phyloP scores from a whole-genome alignment of 1,140 invertebrate species.

The Telenomus remus region DNA sequence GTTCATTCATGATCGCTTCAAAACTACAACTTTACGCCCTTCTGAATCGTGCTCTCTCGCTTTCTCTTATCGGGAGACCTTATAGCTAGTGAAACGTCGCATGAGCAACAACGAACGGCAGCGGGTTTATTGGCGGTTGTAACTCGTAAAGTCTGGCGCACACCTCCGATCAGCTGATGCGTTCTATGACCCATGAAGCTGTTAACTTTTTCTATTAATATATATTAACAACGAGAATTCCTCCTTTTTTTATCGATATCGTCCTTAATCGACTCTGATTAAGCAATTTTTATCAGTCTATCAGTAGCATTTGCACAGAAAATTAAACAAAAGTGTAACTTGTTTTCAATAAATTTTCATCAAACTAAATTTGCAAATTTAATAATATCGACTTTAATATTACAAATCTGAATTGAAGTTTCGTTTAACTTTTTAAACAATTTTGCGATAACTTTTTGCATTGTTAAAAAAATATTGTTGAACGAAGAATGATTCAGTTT shows the following conservation, averaged over 20 bases:
- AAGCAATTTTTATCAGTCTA: too few species aligned
- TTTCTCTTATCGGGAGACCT: slow-evolving; percentile 60
- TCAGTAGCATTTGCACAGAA: too few species aligned
- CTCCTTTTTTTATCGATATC: neutral
- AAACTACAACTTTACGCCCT: slow-evolving; percentile 51
- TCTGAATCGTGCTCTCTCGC: slow-evolving; percentile 40
- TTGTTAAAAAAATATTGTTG: neutral
- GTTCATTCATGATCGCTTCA: slow-evolving; percentile 65
- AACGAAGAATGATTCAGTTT: too few species aligned
- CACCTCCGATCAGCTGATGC: slow-evolving; percentile 76
- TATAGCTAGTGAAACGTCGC: slow-evolving; percentile 70
- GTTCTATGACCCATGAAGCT: slow-evolving; percentile 71
- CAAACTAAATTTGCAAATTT: slow-evolving; percentile 19
- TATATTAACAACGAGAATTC: neutral
- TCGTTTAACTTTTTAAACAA: too few species aligned
- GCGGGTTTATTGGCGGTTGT: slow-evolving; percentile 75
- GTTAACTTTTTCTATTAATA: slow-evolving; percentile 63
- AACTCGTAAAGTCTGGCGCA: slow-evolving; percentile 75
- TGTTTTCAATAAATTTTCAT: too few species aligned
- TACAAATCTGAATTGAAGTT: too few species aligned
- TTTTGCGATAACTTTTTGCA: slow-evolving; percentile 1
- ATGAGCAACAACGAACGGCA: slow-evolving; percentile 71
- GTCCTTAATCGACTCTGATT: slow-evolving; percentile 1
- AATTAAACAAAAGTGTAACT: too few species aligned
- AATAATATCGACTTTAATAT: too few species aligned